These are phyloP conservation scores for Octonoba sinensis DNA, from an alignment of 2,888 invertebrate species.

Conservation along the genomic window DNA sequence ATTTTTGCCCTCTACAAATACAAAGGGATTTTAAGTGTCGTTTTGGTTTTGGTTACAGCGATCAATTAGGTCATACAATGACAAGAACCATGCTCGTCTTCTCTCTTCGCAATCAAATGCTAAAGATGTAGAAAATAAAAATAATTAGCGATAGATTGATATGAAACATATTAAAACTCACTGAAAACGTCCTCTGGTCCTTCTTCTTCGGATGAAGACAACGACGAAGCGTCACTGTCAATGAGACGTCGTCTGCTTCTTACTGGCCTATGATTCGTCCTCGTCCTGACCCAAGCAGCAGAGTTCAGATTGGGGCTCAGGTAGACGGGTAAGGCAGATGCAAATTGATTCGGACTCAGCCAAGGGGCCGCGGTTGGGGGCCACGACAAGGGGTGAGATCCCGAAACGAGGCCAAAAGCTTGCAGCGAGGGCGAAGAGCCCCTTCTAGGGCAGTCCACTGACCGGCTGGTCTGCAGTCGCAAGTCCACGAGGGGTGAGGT, in stretches of 20 bases:
- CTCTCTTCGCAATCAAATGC: too few relatives aligned
- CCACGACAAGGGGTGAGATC: conserved; percentile 1
- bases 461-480: background rate
- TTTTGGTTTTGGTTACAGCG: too few relatives aligned
- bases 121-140: too few relatives aligned
- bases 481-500: background rate
- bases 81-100: too few relatives aligned
- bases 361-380: background rate
- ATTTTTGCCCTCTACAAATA: too few relatives aligned
- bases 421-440: background rate
- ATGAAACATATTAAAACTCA: background rate
- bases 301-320: background rate
- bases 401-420: background rate
- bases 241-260: conserved; percentile 19
- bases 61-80: too few relatives aligned
- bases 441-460: background rate
- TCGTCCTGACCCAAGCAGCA: background rate
- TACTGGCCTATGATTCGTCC: background rate
- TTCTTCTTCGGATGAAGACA: conserved; percentile 11
- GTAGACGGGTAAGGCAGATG: background rate
- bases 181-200: conserved; percentile 18
- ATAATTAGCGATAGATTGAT: too few relatives aligned
- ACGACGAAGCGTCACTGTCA: conserved; percentile 29
- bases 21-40: too few relatives aligned
- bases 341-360: background rate